Percentiles rank a stretch among this genome's conserved stretches.
Evolutionary conservation across 2,113 vertebrate species (phyloP).

Genomic region (Menura novaehollandiae): DNA sequence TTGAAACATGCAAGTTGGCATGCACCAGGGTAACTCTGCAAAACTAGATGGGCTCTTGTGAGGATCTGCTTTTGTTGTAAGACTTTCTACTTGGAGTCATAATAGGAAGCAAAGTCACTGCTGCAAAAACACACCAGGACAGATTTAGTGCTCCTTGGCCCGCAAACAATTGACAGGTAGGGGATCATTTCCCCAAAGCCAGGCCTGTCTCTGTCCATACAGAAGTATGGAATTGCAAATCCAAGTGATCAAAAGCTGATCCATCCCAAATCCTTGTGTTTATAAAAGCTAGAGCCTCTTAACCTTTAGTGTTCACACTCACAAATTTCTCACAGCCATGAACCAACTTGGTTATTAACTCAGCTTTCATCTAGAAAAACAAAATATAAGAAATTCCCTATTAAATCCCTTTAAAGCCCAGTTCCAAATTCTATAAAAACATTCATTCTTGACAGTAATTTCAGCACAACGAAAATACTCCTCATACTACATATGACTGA

Average conservation of each 20-base stretch:
- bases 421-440: background rate
- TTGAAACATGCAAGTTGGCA: background rate
- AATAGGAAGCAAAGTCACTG: background rate
- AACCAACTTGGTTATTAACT: background rate
- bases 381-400: background rate
- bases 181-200: background rate
- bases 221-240: background rate
- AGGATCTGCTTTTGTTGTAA: background rate
- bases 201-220: background rate
- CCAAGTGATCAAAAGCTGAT: background rate
- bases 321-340: background rate
- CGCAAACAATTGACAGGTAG: background rate
- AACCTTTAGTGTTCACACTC: background rate
- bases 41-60: background rate
- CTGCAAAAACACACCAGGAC: background rate
- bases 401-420: background rate
- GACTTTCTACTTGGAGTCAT: background rate
- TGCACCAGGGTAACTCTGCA: background rate
- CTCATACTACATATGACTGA: background rate
- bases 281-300: background rate
- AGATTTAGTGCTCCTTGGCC: background rate
- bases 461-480: background rate
- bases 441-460: background rate
- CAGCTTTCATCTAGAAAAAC: background rate
- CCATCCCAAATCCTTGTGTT: background rate